Evolutionary conservation across 1,140 invertebrate genomes (phyloP).

Genomic region (Phortica variegata): DNA sequence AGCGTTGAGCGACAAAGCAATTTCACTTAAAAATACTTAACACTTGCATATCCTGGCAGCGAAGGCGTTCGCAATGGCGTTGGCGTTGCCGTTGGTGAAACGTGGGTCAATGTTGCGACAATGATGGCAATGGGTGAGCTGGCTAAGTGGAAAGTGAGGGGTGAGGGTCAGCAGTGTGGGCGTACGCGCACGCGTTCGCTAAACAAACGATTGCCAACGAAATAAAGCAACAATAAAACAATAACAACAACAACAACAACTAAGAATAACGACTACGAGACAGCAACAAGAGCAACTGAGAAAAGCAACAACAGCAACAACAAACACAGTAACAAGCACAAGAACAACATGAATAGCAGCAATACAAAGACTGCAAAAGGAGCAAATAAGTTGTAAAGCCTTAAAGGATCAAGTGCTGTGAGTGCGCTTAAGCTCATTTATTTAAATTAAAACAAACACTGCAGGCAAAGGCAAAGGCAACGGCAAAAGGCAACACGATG

Average conservation of each 20-base stretch:
- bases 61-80: constrained; percentile 2
- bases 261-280: constrained; percentile 20
- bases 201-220: constrained; percentile 21
- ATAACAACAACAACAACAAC: constrained; percentile 14
- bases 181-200: not conserved
- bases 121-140: no score
- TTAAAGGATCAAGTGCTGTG: constrained; percentile 46
- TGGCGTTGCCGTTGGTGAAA: constrained; percentile 5
- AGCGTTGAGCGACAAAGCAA: constrained; percentile 38
- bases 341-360: not conserved
- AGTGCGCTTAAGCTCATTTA: constrained; percentile 53
- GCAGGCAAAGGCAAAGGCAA: constrained; percentile 29
- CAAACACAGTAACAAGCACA: constrained; percentile 7
- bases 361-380: constrained; percentile 15
- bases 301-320: constrained; percentile 8
- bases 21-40: constrained; percentile 55
- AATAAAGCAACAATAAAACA: constrained; percentile 17
- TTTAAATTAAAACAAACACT: constrained; percentile 56
- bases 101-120: no score
- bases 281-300: not conserved
- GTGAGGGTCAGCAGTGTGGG: constrained; percentile 5
- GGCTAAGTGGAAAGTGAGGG: not conserved
- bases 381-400: constrained; percentile 37
- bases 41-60: constrained; percentile 43
- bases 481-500: constrained; percentile 23